Evolutionary conservation across 1,140 invertebrate species (phyloP).

Genomic region (Rhagoletis pomonella): DNA sequence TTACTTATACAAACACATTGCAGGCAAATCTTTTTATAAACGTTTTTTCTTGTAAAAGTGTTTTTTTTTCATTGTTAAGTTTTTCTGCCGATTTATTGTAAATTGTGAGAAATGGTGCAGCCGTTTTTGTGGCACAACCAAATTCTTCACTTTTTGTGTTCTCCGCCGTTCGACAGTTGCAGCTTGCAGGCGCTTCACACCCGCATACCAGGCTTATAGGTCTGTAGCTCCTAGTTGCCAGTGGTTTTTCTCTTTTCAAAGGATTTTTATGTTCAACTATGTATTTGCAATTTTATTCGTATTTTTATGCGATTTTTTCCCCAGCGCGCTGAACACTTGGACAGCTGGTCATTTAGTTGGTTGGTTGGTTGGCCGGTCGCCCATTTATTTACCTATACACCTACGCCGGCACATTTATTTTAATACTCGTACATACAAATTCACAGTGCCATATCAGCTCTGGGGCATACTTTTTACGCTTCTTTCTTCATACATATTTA

Average conservation of each 20-base stretch:
- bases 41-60: neutral
- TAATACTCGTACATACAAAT: neutral
- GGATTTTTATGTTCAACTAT: neutral
- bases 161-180: constrained; percentile 12
- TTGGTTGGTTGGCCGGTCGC: neutral
- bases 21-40: constrained; percentile 44
- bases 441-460: constrained; percentile 23
- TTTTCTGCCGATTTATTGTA: constrained; percentile 40
- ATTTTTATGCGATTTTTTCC: constrained; percentile 14
- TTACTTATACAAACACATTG: constrained; percentile 40
- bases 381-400: neutral
- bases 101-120: constrained; percentile 35
- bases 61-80: neutral
- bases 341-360: constrained; percentile 32
- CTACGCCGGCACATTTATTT: too few species aligned
- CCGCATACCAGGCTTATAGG: neutral
- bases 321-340: neutral
- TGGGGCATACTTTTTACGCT: constrained; percentile 28
- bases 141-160: neutral
- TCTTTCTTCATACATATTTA: neutral
- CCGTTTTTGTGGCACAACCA: neutral
- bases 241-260: neutral
- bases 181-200: neutral
- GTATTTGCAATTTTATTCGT: neutral
- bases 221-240: neutral